Base-by-base conservation (phyloP, 2,113 vertebrate genomes). In the Sinocyclocheilus rhinocerous region DNA sequence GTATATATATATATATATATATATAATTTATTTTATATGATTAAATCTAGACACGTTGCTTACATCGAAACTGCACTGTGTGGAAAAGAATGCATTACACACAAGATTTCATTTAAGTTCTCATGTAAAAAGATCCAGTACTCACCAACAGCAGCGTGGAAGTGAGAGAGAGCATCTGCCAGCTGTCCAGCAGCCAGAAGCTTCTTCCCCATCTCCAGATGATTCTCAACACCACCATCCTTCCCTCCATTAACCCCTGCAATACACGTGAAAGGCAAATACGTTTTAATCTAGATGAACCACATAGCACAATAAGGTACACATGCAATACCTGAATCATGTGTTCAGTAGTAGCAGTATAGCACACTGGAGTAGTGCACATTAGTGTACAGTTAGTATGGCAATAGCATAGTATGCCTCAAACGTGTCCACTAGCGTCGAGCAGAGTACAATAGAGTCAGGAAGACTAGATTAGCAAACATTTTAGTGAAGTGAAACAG, bases 141-240 rank as follows among this genome's bases (percentile, higher is more conserved):
- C 97, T 24, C 84, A 99, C 98, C 98, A 87, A 99, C 96, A 86
- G 97, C 98, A 0, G 97, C 96, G 13, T 99, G 98, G 80, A 99
- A 99, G 89, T 99, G 98, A 70, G 98, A 99, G 73, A 99, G 94
- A 0, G 98, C 98, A 85, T 99, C 98, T 0, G 98, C 98, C 0
- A 99, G 93, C 91, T 99, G 98, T 65, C 98, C 98, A 57, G 98
- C 98, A 85, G 98, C 98, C 65, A 99, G 91, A 55, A 99, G 95
- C 20, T 99, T 99, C 95, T 99, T 99, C 26, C 98, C 98, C 97
- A 99, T 96, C 93, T 99, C 98, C 88, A 99, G 96, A 5, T 99
- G 98, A 77, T 96, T 98, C 92, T 99, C 98, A 78, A 98, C 96
- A 90, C 97, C 96, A 10, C 94, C 97, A 92, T 97, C 97, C 85